phyloP scores from a whole-genome alignment of 92 coral and sea anemone genomes.

The Heliopora coerulea region DNA sequence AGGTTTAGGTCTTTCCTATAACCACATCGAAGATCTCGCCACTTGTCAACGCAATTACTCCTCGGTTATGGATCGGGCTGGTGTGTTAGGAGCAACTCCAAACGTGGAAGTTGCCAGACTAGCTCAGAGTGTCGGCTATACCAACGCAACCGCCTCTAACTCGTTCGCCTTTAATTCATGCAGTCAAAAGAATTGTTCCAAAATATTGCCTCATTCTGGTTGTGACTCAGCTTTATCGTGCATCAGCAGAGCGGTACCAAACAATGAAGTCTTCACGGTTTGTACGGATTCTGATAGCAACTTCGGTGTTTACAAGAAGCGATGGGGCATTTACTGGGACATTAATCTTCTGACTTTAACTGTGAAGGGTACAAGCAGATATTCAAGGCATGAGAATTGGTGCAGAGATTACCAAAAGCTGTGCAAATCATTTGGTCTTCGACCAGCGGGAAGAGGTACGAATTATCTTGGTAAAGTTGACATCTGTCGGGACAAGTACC shows the following conservation, averaged over 20 bases:
- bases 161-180: conserved; percentile 61
- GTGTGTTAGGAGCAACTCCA: conserved; percentile 44
- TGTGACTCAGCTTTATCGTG: conserved; percentile 56
- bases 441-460: conserved; percentile 9
- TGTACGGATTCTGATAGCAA: conserved; percentile 41
- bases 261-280: conserved; percentile 54
- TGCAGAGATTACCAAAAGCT: conserved; percentile 24
- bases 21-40: not conserved
- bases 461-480: not conserved
- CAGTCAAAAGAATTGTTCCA: conserved; percentile 43
- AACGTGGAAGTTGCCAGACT: conserved; percentile 46
- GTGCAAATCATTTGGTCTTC: conserved; percentile 22
- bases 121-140: conserved; percentile 50
- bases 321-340: not conserved
- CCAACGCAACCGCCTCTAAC: conserved; percentile 51
- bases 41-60: conserved; percentile 46
- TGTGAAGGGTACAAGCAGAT: not conserved
- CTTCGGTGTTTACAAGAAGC: not conserved
- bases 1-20: conserved; percentile 40
- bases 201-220: conserved; percentile 43
- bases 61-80: conserved; percentile 39
- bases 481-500: not conserved
- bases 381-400: conserved; percentile 13
- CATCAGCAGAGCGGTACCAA: conserved; percentile 46
- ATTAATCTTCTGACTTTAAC: not conserved